Evolutionary conservation across 2,888 invertebrate species (phyloP), one percentile per base, ranked within the genome.

Genomic region (Eupithecia subumbrata): DNA sequence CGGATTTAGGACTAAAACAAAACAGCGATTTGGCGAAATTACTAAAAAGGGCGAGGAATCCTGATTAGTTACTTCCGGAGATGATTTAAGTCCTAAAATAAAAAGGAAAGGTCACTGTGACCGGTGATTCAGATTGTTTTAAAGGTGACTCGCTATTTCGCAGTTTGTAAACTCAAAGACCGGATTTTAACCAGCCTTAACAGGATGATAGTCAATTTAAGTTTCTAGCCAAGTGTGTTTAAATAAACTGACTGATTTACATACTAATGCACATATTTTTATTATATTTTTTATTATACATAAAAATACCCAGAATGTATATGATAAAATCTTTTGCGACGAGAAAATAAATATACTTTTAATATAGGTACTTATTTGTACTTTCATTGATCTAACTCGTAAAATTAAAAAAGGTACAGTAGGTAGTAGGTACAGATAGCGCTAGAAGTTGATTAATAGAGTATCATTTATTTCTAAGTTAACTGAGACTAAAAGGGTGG

Each of bases 21-120:
- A 81, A 80, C 71, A 79, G 68, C 76, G 76, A 82, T 73, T 80
- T 77, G 83, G 84, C 83, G 83, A 89, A 89, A 88, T 89, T 85
- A 84, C 85, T 82, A 85, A 90, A 64, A 91, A 89, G 86, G 89
- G 84, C 85, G 84, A 88, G 84, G 90, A 91, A 92, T 92, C 88
- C 88, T 85, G 90, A 92, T 92, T 89, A 90, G 91, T 86, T 78
- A 91, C 92, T 94, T 94, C 94, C 94, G 93, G 92, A 88, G 92
- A 85, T 83, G 84, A 85, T 87, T 90, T 86, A 84, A 85, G 84
- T 86, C 83, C 85, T 85, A 90, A 89, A 92, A 91, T 89, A 90
- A 92, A 87, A 89, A 89, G 89, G 88, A 91, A 91, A 92, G 92
- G 91, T 92, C 90, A 84, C 79, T 68, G 67, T 74, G 88, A 86